These are phyloP conservation scores for Synergus japonicus DNA, from an alignment of 2,888 invertebrate genomes.

Conservation along the genomic window DNA sequence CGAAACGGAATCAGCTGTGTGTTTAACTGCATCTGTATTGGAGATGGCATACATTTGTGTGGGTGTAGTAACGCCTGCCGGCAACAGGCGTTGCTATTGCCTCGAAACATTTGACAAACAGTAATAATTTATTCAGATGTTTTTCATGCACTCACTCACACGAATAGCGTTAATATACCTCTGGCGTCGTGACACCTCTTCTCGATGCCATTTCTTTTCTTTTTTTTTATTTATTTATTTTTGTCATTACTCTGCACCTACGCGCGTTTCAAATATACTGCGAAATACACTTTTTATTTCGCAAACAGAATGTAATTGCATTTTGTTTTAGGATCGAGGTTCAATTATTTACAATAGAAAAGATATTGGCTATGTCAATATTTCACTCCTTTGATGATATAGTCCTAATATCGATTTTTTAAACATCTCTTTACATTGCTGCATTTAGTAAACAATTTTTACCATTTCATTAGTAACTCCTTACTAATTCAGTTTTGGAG, in stretches of 20 bases:
- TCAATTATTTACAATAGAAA: neutral
- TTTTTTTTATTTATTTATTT: conserved; percentile 48
- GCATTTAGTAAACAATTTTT: no score
- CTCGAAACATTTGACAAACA: conserved; percentile 75
- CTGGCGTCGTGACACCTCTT: conserved; percentile 21
- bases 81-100: conserved; percentile 58
- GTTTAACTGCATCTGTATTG: conserved; percentile 46
- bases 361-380: no score
- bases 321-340: neutral
- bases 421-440: no score
- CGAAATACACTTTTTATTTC: neutral
- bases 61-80: conserved; percentile 46
- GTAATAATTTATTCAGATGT: conserved; percentile 77
- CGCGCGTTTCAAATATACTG: conserved; percentile 2
- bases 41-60: conserved; percentile 40
- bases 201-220: conserved; percentile 49
- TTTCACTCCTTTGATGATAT: no score
- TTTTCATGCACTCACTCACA: conserved; percentile 65
- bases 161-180: conserved; percentile 44
- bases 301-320: neutral
- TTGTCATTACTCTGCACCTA: conserved; percentile 23
- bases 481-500: neutral
- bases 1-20: conserved; percentile 48
- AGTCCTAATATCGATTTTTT: no score
- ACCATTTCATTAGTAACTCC: neutral